Percentiles rank a stretch among this genome's conserved stretches.
phyloP scores from a whole-genome alignment of 2,113 vertebrate species.

The Macaca mulatta region DNA sequence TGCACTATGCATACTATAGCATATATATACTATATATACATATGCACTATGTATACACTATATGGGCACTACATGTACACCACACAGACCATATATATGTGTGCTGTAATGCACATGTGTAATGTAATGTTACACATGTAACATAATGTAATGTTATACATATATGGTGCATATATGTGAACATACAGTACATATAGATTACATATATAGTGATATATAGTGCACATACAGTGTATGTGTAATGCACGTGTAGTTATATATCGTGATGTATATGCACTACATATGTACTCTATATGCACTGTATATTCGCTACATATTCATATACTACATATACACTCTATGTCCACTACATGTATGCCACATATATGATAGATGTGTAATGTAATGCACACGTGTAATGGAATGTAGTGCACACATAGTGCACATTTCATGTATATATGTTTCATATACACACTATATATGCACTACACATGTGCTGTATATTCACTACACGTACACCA shows the following conservation, averaged over 20 bases:
- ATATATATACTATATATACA: background rate
- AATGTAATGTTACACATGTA: background rate
- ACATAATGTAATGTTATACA: no score
- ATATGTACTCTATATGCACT: background rate
- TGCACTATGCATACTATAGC: background rate
- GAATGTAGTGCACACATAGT: no score
- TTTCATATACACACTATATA: background rate
- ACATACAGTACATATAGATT: no score
- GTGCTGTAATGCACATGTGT: background rate
- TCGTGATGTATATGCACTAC: background rate
- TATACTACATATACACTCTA: background rate
- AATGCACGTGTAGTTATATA: no score
- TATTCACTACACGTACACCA: no score
- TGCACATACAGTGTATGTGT: no score
- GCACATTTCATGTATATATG: background rate
- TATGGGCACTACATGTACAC: background rate
- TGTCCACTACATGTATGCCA: background rate
- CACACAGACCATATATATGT: background rate
- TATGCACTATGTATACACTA: background rate
- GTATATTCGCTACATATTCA: background rate
- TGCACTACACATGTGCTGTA: background rate
- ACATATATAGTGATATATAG: no score
- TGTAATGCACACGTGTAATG: no score
- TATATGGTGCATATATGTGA: no score
- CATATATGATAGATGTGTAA: no score